These are phyloP conservation scores for Piprites chloris DNA, from an alignment of 2,113 vertebrate genomes.

Conservation along the genomic window DNA sequence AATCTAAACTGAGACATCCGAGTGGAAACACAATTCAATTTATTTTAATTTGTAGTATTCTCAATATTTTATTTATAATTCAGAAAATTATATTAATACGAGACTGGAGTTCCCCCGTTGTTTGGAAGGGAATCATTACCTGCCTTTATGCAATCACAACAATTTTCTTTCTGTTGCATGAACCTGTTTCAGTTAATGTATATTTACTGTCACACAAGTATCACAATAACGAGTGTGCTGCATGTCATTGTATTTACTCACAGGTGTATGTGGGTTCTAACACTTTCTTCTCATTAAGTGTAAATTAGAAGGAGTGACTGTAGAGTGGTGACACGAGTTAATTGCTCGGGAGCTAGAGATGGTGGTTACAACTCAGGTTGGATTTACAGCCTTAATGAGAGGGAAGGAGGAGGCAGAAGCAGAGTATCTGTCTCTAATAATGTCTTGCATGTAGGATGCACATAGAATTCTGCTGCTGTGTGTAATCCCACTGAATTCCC, in stretches of 20 bases:
- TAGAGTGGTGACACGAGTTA: not conserved
- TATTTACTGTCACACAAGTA: not conserved
- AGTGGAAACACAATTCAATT: not conserved
- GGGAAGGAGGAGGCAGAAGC: not conserved
- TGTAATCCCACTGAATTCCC: not conserved
- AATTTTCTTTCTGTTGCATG: not conserved
- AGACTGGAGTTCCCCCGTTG: not conserved
- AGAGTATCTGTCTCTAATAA: not conserved
- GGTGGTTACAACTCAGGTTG: not conserved
- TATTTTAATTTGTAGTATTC: conserved; percentile 17
- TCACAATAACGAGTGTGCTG: not conserved
- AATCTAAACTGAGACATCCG: not conserved
- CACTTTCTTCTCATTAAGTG: not conserved
- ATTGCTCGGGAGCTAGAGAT: not conserved
- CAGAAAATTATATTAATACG: not conserved
- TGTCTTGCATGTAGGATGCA: not conserved
- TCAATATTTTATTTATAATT: conserved; percentile 25
- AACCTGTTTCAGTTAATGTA: not conserved
- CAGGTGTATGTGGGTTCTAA: not conserved
- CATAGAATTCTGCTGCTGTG: not conserved
- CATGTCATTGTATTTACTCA: not conserved
- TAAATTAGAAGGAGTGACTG: not conserved
- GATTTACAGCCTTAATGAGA: not conserved
- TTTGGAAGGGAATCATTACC: not conserved
- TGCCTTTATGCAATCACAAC: not conserved